Percentiles rank a stretch among this genome's conserved stretches.
Conservation (phyloP, 2,113 vertebrate genomes). For the Nycticryphes semicollaris region DNA sequence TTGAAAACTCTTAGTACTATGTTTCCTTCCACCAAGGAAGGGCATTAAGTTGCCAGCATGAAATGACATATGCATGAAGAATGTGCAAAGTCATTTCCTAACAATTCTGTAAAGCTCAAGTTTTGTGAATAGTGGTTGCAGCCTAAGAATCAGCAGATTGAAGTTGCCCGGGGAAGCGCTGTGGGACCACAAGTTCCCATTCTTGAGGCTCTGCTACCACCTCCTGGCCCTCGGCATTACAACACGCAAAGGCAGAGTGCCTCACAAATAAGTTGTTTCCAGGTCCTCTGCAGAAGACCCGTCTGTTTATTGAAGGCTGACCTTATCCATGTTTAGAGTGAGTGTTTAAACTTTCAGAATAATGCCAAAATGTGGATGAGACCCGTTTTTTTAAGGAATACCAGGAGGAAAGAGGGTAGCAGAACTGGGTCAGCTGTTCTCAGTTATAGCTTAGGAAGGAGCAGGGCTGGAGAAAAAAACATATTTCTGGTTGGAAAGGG, state of each 20-base stretch:
- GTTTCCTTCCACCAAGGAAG: not conserved
- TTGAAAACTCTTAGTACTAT: not conserved
- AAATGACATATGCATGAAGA: not conserved
- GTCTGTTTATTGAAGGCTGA: not conserved
- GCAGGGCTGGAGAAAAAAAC: not conserved
- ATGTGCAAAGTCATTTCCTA: not conserved
- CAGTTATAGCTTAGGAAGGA: not conserved
- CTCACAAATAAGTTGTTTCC: not conserved
- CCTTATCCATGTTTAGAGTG: not conserved
- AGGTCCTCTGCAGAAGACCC: not conserved
- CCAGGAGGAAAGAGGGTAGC: not conserved
- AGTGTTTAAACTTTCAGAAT: not conserved
- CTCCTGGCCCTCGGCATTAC: not conserved
- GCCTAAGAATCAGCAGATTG: not conserved
- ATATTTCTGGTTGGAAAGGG: not conserved
- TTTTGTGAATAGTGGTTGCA: not conserved
- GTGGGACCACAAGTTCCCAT: not conserved
- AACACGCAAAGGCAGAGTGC: not conserved
- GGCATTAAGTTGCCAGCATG: not conserved
- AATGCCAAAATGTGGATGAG: not conserved
- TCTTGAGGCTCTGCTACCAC: conserved; percentile 49
- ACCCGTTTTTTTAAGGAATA: not conserved
- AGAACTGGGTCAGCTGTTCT: not conserved
- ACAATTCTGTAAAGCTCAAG: not conserved
- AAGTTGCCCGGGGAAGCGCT: not conserved